These are phyloP conservation scores for Zonitis immaculata DNA, from an alignment of 2,888 invertebrate genomes.

Conservation along the genomic window DNA sequence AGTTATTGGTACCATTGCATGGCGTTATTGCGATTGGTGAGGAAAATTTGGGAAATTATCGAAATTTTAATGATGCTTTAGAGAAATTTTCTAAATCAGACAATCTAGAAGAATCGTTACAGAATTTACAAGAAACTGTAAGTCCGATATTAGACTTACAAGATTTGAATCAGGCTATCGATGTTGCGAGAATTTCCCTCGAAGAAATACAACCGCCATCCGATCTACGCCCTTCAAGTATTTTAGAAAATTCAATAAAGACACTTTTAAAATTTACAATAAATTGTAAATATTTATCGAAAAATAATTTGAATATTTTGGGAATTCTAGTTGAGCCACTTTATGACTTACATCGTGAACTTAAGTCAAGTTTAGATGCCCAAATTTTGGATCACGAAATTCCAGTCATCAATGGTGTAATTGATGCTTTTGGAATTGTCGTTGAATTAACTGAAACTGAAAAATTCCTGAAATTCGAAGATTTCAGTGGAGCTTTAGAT, in stretches of 20 bases:
- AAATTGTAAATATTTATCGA: conserved; percentile 31
- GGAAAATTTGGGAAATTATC: conserved; percentile 29
- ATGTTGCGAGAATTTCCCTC: conserved; percentile 32
- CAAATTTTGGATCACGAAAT: conserved; percentile 35
- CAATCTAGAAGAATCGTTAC: conserved; percentile 29
- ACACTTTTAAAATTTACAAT: conserved; percentile 38
- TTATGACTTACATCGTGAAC: conserved; percentile 31
- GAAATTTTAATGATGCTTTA: conserved; percentile 31
- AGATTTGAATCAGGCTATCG: conserved; percentile 34
- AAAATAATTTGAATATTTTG: conserved; percentile 35
- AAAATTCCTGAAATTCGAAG: conserved; percentile 24
- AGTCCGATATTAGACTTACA: conserved; percentile 25
- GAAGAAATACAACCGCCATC: conserved; percentile 30
- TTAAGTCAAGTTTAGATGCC: conserved; percentile 30
- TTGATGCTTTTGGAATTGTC: conserved; percentile 27
- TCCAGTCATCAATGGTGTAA: conserved; percentile 33
- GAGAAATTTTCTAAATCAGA: conserved; percentile 28
- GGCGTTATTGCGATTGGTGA: too few relatives aligned
- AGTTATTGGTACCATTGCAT: too few relatives aligned
- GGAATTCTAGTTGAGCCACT: conserved; percentile 35
- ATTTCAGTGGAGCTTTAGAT: conserved; percentile 36
- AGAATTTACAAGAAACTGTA: conserved; percentile 26
- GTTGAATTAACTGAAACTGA: conserved; percentile 21
- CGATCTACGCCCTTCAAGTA: conserved; percentile 31
- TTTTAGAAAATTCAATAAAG: conserved; percentile 33